Base-by-base conservation (phyloP, 2,888 invertebrate genomes). In the Hypomecis punctinalis region DNA sequence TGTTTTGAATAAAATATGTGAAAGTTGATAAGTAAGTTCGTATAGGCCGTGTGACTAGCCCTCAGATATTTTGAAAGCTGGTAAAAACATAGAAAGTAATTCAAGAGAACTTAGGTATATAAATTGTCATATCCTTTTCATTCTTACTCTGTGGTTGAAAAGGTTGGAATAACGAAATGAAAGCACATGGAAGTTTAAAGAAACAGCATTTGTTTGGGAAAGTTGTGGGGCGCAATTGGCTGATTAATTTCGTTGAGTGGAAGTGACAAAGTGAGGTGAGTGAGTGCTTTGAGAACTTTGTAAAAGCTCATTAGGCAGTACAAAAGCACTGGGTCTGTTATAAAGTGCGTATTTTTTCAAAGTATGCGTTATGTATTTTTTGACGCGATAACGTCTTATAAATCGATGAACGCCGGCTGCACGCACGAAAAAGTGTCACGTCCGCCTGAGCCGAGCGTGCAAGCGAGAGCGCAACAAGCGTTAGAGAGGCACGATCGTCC, bases 151-250 rank as follows among this genome's bases (percentile, higher is more conserved):
- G 10, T 52, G 40, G 7, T 23, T 23, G 33, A 42, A 52, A 85
- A 85, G 84, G 82, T 83, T 80, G 81, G 77, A 80, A 78, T 77
- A 81, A 81, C 79, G 79, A 79, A 85, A 83, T 78, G 82, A 82
- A 82, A 83, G 77, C 79, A 80, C 80, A 80, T 76, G 75, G 76
- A 79, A 78, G 75, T 84, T 82, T 77, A 76, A 81, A 78, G 79
- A 79, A 79, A 77, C 77, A 73, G 70, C 81, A 80, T 86, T 86
- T 84, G 83, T 86, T 81, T 79, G 71, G 70, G 72, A 77, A 66
- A 76, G 63, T 70, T 73, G 61, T 68, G 62, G 51, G 66, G 62
- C 65, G 70, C 70, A 63, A 73, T 72, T 68, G 72, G 65, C 63
- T 75, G 71, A 75, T 75, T 75, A 75, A 71, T 75, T 75, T 68